A percentile compares a stretch with the other conserved stretches of the same genome.
phyloP scores from a whole-genome alignment of 2,888 invertebrate species.

The Yponomeuta cagnagella region DNA sequence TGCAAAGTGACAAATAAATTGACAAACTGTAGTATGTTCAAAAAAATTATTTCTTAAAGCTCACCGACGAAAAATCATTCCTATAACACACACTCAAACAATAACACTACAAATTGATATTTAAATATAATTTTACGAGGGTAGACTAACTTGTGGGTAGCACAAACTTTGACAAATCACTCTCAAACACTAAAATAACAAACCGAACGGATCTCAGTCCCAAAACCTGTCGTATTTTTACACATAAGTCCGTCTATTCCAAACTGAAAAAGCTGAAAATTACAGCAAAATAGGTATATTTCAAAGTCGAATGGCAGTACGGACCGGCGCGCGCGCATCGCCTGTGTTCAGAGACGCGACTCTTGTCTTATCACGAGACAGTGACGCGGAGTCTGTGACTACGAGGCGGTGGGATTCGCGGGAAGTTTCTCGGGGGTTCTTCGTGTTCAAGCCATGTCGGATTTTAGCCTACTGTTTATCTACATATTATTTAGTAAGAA shows the following conservation, averaged over 20 bases:
- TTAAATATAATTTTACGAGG: background rate
- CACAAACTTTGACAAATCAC: background rate
- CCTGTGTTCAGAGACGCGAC: background rate
- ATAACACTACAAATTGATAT: no score
- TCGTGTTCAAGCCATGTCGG: no score
- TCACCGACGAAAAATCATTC: no score
- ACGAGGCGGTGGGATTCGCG: background rate
- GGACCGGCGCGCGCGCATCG: background rate
- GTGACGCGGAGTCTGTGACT: background rate
- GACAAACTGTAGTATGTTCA: no score
- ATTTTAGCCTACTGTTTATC: no score
- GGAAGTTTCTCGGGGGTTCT: background rate
- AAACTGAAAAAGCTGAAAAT: background rate
- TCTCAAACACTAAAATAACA: background rate
- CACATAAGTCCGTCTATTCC: background rate
- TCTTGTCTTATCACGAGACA: background rate
- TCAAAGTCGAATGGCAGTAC: background rate
- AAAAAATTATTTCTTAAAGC: no score
- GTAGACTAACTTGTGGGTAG: background rate
- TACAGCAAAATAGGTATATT: background rate
- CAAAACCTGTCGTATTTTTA: background rate
- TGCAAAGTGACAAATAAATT: no score
- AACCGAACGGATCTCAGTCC: background rate
- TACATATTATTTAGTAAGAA: no score
- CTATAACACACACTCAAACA: no score